These are phyloP conservation scores for Hozukius guyotensis DNA, from an alignment of 2,797 vertebrate species.

Conservation along the genomic window DNA sequence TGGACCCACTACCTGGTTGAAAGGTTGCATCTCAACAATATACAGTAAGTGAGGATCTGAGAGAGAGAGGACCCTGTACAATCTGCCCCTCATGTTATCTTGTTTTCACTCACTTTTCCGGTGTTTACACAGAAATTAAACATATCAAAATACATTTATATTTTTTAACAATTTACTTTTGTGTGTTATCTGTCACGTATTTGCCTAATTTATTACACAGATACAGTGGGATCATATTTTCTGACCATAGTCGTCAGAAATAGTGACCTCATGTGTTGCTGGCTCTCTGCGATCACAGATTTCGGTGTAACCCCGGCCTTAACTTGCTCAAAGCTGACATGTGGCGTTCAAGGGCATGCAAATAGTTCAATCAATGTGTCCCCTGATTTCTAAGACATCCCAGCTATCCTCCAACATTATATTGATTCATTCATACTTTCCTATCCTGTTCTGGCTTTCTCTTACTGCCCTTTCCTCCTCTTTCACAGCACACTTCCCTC, in stretches of 20 bases:
- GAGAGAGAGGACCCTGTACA: not conserved
- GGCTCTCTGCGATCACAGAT: too few species aligned
- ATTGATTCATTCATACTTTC: conserved; percentile 10
- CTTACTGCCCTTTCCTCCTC: conserved; percentile 1
- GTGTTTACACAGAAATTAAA: too few species aligned
- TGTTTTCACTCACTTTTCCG: not conserved
- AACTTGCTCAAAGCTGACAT: not conserved
- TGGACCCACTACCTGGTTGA: conserved; percentile 22
- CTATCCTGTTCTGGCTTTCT: conserved; percentile 6
- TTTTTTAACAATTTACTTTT: too few species aligned
- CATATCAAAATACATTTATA: rapidly evolving
- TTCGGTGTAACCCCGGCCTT: rapidly evolving
- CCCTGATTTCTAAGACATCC: not conserved
- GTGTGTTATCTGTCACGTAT: rapidly evolving
- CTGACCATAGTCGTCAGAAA: too few species aligned
- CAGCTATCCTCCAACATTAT: not conserved
- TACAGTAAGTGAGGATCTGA: conserved; percentile 24
- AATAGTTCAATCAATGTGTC: conserved; percentile 4
- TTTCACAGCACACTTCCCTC: conserved; percentile 13
- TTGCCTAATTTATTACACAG: too few species aligned
- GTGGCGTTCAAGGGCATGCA: not conserved
- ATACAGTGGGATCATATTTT: too few species aligned
- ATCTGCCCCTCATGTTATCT: not conserved
- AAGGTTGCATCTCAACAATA: conserved; percentile 30
- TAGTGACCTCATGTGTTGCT: too few species aligned